Conservation (phyloP, 2,113 vertebrate genomes). For the Lamprotornis superbus region DNA sequence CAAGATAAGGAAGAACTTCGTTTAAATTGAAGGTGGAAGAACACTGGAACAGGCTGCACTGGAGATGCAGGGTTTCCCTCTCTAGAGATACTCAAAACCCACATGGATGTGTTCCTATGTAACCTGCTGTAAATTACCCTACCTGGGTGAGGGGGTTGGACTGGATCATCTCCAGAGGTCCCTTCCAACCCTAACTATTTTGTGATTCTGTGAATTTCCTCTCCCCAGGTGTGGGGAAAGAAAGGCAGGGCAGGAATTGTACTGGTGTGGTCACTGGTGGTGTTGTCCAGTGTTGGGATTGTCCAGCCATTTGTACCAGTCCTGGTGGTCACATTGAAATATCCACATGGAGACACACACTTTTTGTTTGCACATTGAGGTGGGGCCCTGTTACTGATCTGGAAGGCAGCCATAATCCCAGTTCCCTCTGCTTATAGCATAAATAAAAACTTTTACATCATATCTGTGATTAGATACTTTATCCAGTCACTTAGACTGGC, state of each 20-base stretch:
- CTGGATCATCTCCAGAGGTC: neutral
- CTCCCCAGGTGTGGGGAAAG: rapidly evolving
- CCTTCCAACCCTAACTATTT: neutral
- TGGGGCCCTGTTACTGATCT: rapidly evolving
- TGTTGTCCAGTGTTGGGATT: neutral
- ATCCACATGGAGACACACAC: rapidly evolving
- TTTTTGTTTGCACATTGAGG: neutral
- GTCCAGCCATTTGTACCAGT: too few species aligned
- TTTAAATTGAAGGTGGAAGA: neutral
- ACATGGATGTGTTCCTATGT: neutral
- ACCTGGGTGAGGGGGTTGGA: rapidly evolving
- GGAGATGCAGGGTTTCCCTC: neutral
- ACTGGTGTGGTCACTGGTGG: rapidly evolving
- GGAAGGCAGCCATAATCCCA: neutral
- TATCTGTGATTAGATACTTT: rapidly evolving
- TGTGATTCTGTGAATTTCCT: neutral
- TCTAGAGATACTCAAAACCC: neutral
- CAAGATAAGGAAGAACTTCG: neutral
- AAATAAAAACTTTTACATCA: neutral
- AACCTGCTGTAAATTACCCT: neutral
- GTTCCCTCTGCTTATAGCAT: rapidly evolving
- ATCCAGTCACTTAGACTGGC: neutral
- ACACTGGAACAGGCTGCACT: neutral
- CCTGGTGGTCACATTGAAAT: rapidly evolving
- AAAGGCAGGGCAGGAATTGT: too few species aligned